These are phyloP conservation scores for Furnarius figulus DNA, from an alignment of 2,113 vertebrate species.

Conservation along the genomic window DNA sequence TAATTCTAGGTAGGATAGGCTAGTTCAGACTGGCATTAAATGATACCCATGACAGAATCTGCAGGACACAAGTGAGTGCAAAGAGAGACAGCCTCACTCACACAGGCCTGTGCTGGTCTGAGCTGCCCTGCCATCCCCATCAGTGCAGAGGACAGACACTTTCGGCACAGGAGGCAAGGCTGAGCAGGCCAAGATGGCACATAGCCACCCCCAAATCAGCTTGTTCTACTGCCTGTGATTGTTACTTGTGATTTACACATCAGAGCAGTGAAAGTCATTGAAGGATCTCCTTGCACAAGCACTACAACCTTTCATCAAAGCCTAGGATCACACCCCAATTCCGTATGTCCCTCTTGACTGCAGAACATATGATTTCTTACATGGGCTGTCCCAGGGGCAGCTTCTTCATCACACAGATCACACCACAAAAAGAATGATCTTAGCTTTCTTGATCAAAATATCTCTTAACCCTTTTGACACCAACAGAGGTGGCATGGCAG, in stretches of 20 bases:
- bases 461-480: neutral
- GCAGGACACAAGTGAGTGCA: neutral
- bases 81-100: neutral
- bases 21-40: neutral
- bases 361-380: neutral
- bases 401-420: neutral
- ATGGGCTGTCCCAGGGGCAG: neutral
- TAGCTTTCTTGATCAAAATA: neutral
- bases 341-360: neutral
- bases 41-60: neutral
- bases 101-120: neutral
- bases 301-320: neutral
- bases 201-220: neutral
- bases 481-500: neutral
- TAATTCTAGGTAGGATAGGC: neutral
- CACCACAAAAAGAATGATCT: neutral
- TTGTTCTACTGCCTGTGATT: neutral
- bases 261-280: neutral
- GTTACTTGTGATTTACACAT: neutral
- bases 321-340: neutral
- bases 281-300: neutral
- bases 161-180: neutral
- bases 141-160: neutral
- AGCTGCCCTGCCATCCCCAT: neutral
- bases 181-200: neutral